These are phyloP conservation scores for Corynorhinus townsendii DNA, from an alignment of 2,113 vertebrate species.

Conservation along the genomic window DNA sequence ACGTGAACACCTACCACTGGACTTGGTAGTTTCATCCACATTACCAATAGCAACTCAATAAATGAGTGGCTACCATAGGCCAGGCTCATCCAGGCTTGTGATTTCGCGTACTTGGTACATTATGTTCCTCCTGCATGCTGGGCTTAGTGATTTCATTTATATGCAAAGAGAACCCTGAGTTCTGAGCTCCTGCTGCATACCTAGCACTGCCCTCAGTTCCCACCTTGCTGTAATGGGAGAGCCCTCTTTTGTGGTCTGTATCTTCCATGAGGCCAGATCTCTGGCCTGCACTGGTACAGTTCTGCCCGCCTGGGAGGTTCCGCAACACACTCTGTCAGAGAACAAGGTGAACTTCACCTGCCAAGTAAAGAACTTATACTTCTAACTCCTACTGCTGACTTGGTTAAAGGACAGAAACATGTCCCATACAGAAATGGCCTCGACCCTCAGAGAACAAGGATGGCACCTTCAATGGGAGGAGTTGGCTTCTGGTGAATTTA, in stretches of 20 bases:
- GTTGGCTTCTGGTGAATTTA: neutral
- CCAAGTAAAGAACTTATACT: slow-evolving; percentile 47
- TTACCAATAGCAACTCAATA: no score
- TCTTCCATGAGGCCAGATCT: neutral
- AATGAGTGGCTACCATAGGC: neutral
- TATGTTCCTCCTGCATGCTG: neutral
- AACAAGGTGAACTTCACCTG: slow-evolving; percentile 37
- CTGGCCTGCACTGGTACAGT: slow-evolving; percentile 70
- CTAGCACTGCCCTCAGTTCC: neutral
- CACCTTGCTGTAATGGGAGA: neutral
- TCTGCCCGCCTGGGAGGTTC: neutral
- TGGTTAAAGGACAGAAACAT: slow-evolving; percentile 50
- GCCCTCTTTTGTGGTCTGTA: neutral
- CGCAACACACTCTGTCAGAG: accelerated
- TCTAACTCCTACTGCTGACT: neutral
- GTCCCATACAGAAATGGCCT: neutral
- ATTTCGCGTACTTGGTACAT: neutral
- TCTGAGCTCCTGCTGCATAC: neutral
- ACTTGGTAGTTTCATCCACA: neutral
- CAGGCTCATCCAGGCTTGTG: accelerated
- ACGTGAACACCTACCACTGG: neutral
- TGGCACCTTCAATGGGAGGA: neutral
- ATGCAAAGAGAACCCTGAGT: neutral
- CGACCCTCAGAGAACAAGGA: neutral
- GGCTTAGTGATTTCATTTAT: neutral